Conservation (phyloP, 2,113 vertebrate genomes). For the Crotalus helleri region DNA sequence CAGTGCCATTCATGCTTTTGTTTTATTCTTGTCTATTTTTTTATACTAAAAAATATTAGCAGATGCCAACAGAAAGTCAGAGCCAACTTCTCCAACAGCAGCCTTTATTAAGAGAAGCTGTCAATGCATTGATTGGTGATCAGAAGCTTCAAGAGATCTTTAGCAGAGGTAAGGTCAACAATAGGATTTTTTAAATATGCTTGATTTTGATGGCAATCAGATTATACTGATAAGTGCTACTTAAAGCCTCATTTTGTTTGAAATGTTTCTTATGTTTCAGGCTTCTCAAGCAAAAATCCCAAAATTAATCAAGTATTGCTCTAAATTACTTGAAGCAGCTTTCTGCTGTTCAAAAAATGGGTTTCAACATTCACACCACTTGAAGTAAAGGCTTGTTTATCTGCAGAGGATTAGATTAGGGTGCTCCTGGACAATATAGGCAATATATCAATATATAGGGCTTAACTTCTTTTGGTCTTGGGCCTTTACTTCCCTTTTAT, state of each 20-base stretch:
- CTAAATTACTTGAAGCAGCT: not conserved
- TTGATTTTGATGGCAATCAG: not conserved
- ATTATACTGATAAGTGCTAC: not conserved
- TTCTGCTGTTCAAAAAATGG: not conserved
- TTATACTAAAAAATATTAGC: conserved; percentile 46
- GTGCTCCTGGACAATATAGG: not conserved
- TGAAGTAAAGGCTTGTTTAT: not conserved
- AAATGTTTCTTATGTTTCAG: not conserved
- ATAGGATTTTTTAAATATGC: not conserved
- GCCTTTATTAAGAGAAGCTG: conserved; percentile 79
- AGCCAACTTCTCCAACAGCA: conserved; percentile 86
- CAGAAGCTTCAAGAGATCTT: conserved; percentile 96
- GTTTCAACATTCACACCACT: not conserved
- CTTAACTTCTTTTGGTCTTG: not conserved
- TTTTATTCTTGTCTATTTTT: not conserved
- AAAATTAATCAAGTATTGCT: not conserved
- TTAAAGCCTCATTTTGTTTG: not conserved
- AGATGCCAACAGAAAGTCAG: conserved; percentile 87
- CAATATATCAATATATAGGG: not conserved
- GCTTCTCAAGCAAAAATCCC: not conserved
- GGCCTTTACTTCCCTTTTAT: not conserved
- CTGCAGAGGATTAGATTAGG: not conserved
- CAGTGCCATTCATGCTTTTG: not conserved
- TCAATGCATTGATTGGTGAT: conserved; percentile 86
- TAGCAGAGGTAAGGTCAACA: conserved; percentile 81